phyloP scores from a whole-genome alignment of 1,140 invertebrate genomes.

The Pseudomyrmex concolor region DNA sequence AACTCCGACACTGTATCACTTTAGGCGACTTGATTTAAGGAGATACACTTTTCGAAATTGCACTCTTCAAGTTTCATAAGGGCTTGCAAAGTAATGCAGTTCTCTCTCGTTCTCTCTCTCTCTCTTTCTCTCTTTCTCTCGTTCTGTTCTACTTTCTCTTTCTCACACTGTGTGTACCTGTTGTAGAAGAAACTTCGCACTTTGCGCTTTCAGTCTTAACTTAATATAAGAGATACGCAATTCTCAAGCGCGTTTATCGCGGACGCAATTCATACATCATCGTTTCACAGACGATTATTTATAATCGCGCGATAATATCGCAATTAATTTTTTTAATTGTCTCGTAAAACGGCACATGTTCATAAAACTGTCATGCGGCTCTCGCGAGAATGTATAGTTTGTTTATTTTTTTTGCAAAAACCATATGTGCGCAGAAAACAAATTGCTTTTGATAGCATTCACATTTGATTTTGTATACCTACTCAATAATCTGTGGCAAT shows the following conservation, averaged over 20 bases:
- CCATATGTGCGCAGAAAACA: neutral
- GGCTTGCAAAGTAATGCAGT: constrained; percentile 37
- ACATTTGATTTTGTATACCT: constrained; percentile 17
- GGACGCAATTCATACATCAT: neutral
- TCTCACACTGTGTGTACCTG: neutral
- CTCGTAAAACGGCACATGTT: too few species aligned
- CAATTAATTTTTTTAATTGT: neutral
- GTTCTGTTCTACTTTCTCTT: too few species aligned
- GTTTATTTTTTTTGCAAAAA: neutral
- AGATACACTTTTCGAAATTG: constrained; percentile 42
- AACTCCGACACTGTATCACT: constrained; percentile 36
- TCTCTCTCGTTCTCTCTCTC: neutral
- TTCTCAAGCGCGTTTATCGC: constrained; percentile 12
- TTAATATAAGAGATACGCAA: constrained; percentile 13
- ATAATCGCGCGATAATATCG: too few species aligned
- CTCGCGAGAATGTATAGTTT: too few species aligned
- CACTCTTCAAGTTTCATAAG: constrained; percentile 31
- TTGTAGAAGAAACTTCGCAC: constrained; percentile 35
- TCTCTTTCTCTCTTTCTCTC: too few species aligned
- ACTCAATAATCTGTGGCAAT: neutral
- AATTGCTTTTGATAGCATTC: neutral
- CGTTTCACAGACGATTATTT: neutral
- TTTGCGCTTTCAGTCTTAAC: constrained; percentile 23
- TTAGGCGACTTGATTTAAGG: constrained; percentile 52
- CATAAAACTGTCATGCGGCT: too few species aligned